Conservation (phyloP, 2,888 invertebrate genomes). For the Orthosia gothica region DNA sequence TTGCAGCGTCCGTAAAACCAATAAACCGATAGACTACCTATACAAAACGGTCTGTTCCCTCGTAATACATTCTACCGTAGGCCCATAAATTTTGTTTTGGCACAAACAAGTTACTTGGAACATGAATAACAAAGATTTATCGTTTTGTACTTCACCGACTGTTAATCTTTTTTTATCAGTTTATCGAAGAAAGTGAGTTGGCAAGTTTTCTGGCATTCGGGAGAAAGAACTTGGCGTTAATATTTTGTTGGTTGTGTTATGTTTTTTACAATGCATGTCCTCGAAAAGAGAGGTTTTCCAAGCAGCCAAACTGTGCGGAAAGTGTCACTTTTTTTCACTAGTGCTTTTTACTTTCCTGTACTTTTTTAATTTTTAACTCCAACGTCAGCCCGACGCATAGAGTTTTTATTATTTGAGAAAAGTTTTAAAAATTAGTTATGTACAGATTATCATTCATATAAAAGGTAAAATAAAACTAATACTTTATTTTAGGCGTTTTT, state of each 20-base stretch:
- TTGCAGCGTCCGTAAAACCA: slow-evolving; percentile 1
- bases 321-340: too few species aligned
- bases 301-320: too few species aligned
- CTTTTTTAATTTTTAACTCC: too few species aligned
- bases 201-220: slow-evolving; percentile 25
- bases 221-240: slow-evolving; percentile 8
- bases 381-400: too few species aligned
- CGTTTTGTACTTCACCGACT: slow-evolving; percentile 30
- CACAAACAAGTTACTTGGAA: slow-evolving; percentile 50
- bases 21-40: slow-evolving; percentile 9
- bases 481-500: too few species aligned
- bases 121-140: slow-evolving; percentile 63
- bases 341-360: too few species aligned
- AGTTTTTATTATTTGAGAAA: too few species aligned
- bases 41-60: background rate
- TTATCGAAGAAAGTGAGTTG: slow-evolving; percentile 21
- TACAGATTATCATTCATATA: too few species aligned
- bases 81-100: slow-evolving; percentile 54
- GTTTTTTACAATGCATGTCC: too few species aligned
- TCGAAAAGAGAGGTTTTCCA: too few species aligned
- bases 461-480: too few species aligned
- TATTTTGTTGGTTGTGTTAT: background rate
- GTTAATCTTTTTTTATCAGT: slow-evolving; percentile 49
- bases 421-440: too few species aligned
- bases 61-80: slow-evolving; percentile 33